Evolutionary conservation across 2,888 invertebrate genomes (phyloP).

Genomic region (Xanthostigma xanthostigma): DNA sequence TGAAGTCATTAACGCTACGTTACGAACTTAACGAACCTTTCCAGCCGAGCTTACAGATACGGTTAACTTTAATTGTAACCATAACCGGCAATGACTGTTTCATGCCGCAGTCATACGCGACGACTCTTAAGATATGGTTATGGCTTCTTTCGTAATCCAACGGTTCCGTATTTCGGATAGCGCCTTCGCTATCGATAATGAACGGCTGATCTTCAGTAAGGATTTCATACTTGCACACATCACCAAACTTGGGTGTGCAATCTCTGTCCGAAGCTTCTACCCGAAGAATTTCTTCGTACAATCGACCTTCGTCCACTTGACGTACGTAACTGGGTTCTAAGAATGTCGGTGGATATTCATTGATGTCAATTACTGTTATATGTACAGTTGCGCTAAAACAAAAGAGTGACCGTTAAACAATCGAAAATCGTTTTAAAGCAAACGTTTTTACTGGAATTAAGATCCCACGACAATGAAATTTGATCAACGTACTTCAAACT

Average conservation of each 20-base stretch:
- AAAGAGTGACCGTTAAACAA: constrained; percentile 6
- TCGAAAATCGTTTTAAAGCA: neutral
- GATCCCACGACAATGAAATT: neutral
- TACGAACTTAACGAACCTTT: constrained; percentile 36
- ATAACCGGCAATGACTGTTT: constrained; percentile 84
- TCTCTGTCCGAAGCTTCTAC: constrained; percentile 88
- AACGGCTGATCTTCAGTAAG: constrained; percentile 83
- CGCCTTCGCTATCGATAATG: constrained; percentile 82
- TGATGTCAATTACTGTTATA: constrained; percentile 90
- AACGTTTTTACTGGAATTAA: too few relatives aligned
- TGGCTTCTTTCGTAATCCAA: constrained; percentile 85
- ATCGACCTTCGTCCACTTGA: constrained; percentile 77
- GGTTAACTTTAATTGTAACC: constrained; percentile 88
- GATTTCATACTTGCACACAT: constrained; percentile 96
- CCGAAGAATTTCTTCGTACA: constrained; percentile 79
- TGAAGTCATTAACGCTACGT: neutral
- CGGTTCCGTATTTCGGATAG: constrained; percentile 86
- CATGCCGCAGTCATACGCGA: constrained; percentile 97
- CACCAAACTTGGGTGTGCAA: constrained; percentile 88
- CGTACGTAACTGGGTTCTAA: constrained; percentile 80
- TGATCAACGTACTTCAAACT: constrained; percentile 27
- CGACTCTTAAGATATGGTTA: constrained; percentile 91
- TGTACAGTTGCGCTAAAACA: constrained; percentile 72
- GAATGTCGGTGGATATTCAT: constrained; percentile 89
- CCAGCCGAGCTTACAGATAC: constrained; percentile 65